phyloP scores from a whole-genome alignment of 53 echinoderm and acorn worm species.

The Temnopleurus reevesii region DNA sequence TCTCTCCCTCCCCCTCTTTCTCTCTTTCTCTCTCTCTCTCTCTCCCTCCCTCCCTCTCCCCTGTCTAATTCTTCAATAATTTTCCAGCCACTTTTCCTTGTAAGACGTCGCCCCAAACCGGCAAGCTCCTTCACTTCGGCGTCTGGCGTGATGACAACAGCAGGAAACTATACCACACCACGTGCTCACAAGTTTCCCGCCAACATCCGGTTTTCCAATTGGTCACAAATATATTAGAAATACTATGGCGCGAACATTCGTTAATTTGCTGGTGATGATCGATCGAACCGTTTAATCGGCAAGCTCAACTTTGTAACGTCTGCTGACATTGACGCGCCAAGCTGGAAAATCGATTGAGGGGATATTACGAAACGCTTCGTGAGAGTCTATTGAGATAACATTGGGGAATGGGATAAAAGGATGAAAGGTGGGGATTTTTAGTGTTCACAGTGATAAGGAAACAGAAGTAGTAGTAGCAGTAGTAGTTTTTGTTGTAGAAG shows the following conservation, averaged over 20 bases:
- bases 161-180: neutral
- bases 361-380: neutral
- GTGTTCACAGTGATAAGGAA: no score
- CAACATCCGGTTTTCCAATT: constrained; percentile 1
- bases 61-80: neutral
- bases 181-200: neutral
- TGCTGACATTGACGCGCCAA: constrained; percentile 29
- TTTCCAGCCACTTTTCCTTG: neutral
- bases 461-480: no score
- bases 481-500: no score
- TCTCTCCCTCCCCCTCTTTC: neutral
- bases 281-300: constrained; percentile 31
- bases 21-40: neutral
- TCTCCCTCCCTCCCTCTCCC: neutral
- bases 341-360: constrained; percentile 43
- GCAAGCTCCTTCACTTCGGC: neutral
- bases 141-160: neutral
- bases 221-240: constrained; percentile 28
- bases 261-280: constrained; percentile 44
- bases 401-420: neutral
- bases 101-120: neutral
- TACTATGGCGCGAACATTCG: constrained; percentile 50
- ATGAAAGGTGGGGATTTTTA: no score
- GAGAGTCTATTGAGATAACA: neutral
- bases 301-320: constrained; percentile 1